A percentile compares a stretch with the other conserved stretches of the same genome.
These are phyloP conservation scores for Limanda limanda DNA, from an alignment of 2,113 vertebrate species.

Conservation along the genomic window DNA sequence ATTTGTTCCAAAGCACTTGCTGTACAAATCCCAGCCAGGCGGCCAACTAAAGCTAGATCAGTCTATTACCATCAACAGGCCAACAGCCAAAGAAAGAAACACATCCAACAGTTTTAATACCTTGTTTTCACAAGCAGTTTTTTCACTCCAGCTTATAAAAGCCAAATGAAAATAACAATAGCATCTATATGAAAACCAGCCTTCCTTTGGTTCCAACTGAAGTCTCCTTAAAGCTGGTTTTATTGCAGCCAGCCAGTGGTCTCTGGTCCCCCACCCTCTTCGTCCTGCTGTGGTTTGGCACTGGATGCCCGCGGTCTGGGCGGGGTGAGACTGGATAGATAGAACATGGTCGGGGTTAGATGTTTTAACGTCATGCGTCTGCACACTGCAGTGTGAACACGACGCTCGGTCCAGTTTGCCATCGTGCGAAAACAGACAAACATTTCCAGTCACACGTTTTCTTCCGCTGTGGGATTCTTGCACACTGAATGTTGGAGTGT, in stretches of 20 bases:
- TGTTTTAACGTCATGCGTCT: conserved; percentile 56
- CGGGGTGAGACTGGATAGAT: conserved; percentile 45
- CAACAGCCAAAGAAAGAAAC: conserved; percentile 71
- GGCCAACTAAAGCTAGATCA: conserved; percentile 70
- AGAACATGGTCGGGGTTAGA: conserved; percentile 45
- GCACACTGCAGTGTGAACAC: conserved; percentile 24
- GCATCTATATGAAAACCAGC: conserved; percentile 63
- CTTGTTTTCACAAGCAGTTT: conserved; percentile 76
- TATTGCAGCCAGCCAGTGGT: conserved; percentile 49
- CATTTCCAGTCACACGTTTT: conserved; percentile 31
- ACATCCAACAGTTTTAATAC: conserved; percentile 78
- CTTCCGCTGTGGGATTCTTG: conserved; percentile 30
- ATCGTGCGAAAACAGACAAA: conserved; percentile 30
- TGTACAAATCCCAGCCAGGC: conserved; percentile 69
- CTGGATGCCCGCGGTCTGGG: conserved; percentile 40
- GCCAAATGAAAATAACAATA: conserved; percentile 77
- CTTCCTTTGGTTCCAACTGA: conserved; percentile 58
- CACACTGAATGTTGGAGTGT: conserved; percentile 21
- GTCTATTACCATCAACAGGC: conserved; percentile 68
- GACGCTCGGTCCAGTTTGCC: conserved; percentile 14
- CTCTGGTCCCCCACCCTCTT: conserved; percentile 53
- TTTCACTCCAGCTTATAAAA: conserved; percentile 73
- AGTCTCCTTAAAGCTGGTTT: conserved; percentile 63
- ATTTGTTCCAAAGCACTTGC: conserved; percentile 75
- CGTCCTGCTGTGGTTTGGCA: conserved; percentile 69